These are phyloP conservation scores for Stigmatopora argus DNA, from an alignment of 2,113 vertebrate genomes.

Conservation along the genomic window DNA sequence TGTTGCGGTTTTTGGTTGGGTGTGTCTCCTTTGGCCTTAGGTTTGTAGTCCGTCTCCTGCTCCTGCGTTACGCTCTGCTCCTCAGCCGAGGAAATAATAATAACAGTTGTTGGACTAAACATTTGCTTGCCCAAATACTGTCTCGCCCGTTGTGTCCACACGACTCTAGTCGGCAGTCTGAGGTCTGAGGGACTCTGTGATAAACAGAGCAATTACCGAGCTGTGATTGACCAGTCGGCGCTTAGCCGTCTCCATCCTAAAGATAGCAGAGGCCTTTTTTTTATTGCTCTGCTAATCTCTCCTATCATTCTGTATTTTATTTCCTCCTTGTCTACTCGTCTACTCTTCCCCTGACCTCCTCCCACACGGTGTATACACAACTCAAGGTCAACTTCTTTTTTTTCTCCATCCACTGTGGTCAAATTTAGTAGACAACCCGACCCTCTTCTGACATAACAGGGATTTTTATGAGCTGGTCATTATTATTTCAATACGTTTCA, in stretches of 20 bases:
- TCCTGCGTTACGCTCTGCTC: no score
- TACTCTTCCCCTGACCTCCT: slow-evolving; percentile 8
- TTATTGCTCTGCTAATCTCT: slow-evolving; percentile 55
- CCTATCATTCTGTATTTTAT: slow-evolving; percentile 39
- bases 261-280: slow-evolving; percentile 54
- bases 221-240: slow-evolving; percentile 51
- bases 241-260: slow-evolving; percentile 29
- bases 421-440: background rate
- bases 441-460: background rate
- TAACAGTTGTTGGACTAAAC: slow-evolving; percentile 1
- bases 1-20: no score
- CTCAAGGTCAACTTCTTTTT: slow-evolving; percentile 56
- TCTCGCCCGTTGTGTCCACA: background rate
- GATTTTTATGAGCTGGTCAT: background rate
- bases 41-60: no score
- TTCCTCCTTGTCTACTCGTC: slow-evolving; percentile 26
- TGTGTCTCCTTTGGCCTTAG: no score
- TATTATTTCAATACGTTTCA: background rate
- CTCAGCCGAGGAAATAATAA: no score
- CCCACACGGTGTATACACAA: slow-evolving; percentile 13
- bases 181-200: slow-evolving; percentile 31
- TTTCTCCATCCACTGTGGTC: slow-evolving; percentile 21
- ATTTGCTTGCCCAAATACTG: slow-evolving; percentile 11
- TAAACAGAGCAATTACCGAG: slow-evolving; percentile 51
- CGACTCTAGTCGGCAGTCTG: background rate